Base-by-base conservation (phyloP, 2,888 invertebrate genomes). In the Allolobophora icterica region DNA sequence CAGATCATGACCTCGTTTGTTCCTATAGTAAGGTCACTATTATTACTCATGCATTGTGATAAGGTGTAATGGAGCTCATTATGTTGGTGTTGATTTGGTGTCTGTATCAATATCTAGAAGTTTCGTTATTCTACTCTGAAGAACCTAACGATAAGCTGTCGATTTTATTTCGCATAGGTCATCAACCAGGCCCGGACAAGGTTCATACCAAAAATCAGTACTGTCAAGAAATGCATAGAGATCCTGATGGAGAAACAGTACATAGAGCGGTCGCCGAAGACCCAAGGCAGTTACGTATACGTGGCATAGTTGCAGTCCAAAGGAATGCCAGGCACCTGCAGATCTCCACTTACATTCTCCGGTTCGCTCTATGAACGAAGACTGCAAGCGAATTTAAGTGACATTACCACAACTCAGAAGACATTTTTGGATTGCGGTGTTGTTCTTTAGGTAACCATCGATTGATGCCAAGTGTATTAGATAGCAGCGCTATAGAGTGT, bases 201-300 rank as follows among this genome's bases (percentile, higher is more conserved):
- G 89, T 99, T 99, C 96, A 97, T 97, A 33, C 99, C 99, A 4
- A 98, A 98, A 92, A 97, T 99, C 92, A 97, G 97, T 92, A 97
- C 99, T 97, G 99, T 99, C 94, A 99, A 99, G 96, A 99, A 99
- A 95, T 99, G 99, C 95, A 98, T 99, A 94, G 99, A 99, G 96
- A 97, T 98, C 11, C 96, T 99, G 93, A 99, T 99, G 95, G 99
- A 99, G 96, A 99, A 99, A 96, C 98, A 99, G 95, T 99, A 99
- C 96, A 97, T 99, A 93, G 99, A 99, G 96, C 96, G 99, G 33
- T 91, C 92, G 6, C 84, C 89, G n/a, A 92, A 92, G 84, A 90
- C 92, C 30, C 90, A 92, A 35, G 93, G 93, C 90, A 92, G 92
- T 45, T 93, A 93, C 90, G 91, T 91, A 40, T 93, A 93, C 89